Base-by-base conservation (phyloP, 2,113 vertebrate species). In the Tinamus guttatus region DNA sequence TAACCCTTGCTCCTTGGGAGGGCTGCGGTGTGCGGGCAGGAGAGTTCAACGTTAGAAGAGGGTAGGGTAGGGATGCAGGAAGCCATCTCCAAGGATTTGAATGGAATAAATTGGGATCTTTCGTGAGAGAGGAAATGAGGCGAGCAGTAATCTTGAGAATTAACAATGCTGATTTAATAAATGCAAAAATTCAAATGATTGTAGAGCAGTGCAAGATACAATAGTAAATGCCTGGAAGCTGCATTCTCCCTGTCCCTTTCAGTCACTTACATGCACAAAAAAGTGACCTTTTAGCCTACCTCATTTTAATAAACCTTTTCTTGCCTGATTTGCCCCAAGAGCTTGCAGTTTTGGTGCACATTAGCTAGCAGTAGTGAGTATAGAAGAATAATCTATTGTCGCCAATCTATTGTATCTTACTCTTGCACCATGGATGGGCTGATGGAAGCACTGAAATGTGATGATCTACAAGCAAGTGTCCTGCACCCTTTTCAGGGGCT, bases 401-500 rank as follows among this genome's bases (percentile, higher is more conserved):
- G 40, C 40, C 13, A 41, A 41, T 41, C 40, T 41, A 41, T 41
- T 41, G 40, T 41, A 41, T 4, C 40, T 62, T 38, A 0, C 86
- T 22, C 60, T 4, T 17, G 30, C 54, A 22, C 13, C 11, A 2
- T 43, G 4, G 20, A 3, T 3, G 51, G 69, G 43, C 41, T 21
- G 54, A 6, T 21, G 59, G 67, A 19, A 36, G 30, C 36, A 1
- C 68, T 73, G 67, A 19, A 20, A 24, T 3, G 51, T 11, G 17
- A 5, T 16, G 18, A 2, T 27, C 30, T 13, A 4, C 27, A 5
- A n/a, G 51, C 25, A 21, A 7, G 17, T 2, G 8, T 19, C 38
- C 51, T 45, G 67, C 80, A 5, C 6, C 0, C 40, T 34, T 2
- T 2, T 4, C 0, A 14, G 51, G 51, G 24, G 18, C 45, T 28